Conservation (phyloP, 2,797 vertebrate genomes). For the Rousettus madagascariensis region DNA sequence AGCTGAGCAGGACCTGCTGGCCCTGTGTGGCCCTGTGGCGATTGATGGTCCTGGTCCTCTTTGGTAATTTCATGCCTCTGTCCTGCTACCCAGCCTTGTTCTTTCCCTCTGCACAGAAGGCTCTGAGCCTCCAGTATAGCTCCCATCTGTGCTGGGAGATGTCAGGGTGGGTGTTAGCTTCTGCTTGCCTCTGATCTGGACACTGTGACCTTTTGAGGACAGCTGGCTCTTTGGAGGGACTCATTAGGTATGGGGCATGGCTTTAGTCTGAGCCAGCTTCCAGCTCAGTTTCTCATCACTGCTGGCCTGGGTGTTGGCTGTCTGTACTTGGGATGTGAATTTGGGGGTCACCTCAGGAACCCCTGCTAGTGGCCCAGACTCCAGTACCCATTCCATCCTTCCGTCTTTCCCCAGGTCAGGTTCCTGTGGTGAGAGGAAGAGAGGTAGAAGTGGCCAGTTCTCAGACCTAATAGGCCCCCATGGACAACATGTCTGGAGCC, state of each 20-base stretch:
- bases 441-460: background rate
- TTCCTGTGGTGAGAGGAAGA: background rate
- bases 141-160: background rate
- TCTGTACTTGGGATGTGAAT: background rate
- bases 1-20: background rate
- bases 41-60: background rate
- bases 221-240: background rate
- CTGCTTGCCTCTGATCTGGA: background rate
- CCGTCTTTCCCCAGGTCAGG: background rate
- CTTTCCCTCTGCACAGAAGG: background rate
- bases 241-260: background rate
- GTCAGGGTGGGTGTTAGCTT: background rate
- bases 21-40: background rate
- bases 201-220: background rate
- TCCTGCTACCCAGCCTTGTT: background rate
- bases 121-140: background rate
- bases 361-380: background rate
- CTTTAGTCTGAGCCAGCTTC: slow-evolving; percentile 13
- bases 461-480: background rate
- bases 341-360: background rate
- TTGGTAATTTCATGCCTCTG: background rate
- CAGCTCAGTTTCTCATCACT: background rate
- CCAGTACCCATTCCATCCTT: background rate
- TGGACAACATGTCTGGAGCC: slow-evolving; percentile 45
- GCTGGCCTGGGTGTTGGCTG: background rate